Conservation (phyloP, 2,113 vertebrate species). For the Eptesicus fuscus region DNA sequence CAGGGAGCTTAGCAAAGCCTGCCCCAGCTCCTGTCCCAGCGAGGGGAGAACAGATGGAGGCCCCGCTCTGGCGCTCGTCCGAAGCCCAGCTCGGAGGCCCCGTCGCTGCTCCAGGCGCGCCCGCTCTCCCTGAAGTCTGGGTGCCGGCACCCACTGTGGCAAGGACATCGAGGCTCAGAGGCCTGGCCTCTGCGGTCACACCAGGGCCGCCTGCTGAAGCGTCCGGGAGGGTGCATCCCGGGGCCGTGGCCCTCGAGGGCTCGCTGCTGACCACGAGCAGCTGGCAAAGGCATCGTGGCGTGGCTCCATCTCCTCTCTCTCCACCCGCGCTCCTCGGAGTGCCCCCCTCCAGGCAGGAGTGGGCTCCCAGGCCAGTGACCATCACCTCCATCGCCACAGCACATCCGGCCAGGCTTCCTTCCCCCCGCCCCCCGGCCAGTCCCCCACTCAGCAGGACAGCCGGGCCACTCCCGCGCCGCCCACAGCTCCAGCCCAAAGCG, state of each 20-base stretch:
- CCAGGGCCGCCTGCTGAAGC: background rate
- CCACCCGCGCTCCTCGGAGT: background rate
- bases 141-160: rapidly evolving
- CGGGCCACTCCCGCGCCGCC: background rate
- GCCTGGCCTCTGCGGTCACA: background rate
- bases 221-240: background rate
- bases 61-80: background rate
- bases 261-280: rapidly evolving
- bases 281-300: rapidly evolving
- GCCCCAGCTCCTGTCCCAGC: background rate
- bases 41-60: background rate
- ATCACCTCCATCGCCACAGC: rapidly evolving
- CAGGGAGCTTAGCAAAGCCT: background rate
- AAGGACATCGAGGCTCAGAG: rapidly evolving
- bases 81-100: background rate
- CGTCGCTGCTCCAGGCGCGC: rapidly evolving
- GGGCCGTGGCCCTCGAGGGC: rapidly evolving
- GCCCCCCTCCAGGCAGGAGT: background rate
- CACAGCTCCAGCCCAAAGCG: rapidly evolving
- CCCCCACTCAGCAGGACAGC: too few species aligned
- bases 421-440: background rate
- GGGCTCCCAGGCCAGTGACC: background rate
- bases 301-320: background rate
- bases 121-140: background rate
- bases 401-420: too few species aligned